Evolutionary conservation across 2,113 vertebrate genomes (phyloP).

Genomic region (Todiramphus chloris): DNA sequence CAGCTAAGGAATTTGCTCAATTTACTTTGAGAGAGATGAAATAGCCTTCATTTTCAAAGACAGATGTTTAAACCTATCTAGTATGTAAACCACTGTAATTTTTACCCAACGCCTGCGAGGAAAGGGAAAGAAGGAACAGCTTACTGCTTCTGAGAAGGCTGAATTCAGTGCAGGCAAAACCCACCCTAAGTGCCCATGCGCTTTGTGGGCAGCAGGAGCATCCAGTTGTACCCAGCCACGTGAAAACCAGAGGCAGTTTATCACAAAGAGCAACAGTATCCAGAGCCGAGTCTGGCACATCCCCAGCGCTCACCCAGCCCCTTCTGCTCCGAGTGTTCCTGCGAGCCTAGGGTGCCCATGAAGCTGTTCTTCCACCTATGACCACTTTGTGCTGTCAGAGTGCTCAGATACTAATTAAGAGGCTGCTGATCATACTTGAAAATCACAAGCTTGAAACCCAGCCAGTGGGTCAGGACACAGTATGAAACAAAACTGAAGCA

Average conservation of each 20-base stretch:
- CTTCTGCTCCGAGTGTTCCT: not conserved
- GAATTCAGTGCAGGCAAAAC: not conserved
- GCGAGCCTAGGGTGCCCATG: not conserved
- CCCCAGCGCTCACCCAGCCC: no score
- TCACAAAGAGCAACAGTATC: not conserved
- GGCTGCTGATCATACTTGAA: not conserved
- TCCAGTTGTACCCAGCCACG: not conserved
- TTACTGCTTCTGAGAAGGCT: not conserved
- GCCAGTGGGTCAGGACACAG: not conserved
- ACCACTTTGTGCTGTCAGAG: not conserved
- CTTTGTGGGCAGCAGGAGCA: not conserved
- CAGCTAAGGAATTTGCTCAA: not conserved
- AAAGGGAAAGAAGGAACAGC: not conserved
- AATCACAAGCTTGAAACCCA: not conserved
- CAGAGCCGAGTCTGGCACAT: not conserved
- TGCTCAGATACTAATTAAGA: not conserved
- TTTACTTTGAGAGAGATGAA: not conserved
- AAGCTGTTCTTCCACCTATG: not conserved
- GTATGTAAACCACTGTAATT: not conserved
- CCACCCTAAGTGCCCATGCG: not conserved
- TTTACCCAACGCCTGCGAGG: not conserved
- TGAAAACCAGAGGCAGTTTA: not conserved
- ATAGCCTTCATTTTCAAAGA: not conserved
- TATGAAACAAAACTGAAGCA: not conserved
- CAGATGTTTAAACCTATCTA: not conserved